Evolutionary conservation across 2,797 vertebrate genomes (phyloP).

Genomic region (Anabas testudineus): DNA sequence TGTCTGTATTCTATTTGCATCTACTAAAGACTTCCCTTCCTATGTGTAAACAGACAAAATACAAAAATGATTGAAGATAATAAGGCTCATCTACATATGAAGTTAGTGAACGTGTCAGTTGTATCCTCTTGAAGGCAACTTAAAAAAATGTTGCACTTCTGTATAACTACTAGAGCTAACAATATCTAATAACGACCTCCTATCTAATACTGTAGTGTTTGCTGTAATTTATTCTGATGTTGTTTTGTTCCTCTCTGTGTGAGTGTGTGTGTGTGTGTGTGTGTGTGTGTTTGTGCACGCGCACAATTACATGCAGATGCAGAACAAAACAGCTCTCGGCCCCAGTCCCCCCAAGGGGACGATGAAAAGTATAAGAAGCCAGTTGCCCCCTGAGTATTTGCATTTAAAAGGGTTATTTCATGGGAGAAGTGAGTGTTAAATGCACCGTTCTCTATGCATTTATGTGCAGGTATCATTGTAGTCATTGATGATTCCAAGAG

Average conservation of each 20-base stretch:
- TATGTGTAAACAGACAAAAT: not conserved
- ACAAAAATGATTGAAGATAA: conserved; percentile 13
- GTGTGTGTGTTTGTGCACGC: conserved; percentile 1
- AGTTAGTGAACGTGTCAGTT: conserved; percentile 32
- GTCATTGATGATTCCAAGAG: conserved; percentile 61
- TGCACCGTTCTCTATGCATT: conserved; percentile 56
- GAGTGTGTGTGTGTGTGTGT: conserved; percentile 22
- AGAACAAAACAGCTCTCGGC: conserved; percentile 51
- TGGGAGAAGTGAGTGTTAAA: conserved; percentile 57
- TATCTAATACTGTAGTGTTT: conserved; percentile 27
- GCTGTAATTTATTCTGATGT: conserved; percentile 50
- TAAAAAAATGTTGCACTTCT: conserved; percentile 26
- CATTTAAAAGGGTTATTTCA: conserved; percentile 78
- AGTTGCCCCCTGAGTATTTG: conserved; percentile 73
- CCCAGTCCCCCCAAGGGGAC: conserved; percentile 57
- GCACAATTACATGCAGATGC: conserved; percentile 70
- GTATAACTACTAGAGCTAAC: not conserved
- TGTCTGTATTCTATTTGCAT: not conserved
- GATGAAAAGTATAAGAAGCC: conserved; percentile 70
- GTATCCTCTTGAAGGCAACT: conserved; percentile 37
- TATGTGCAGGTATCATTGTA: conserved; percentile 58
- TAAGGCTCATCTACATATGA: conserved; percentile 28
- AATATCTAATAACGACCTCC: conserved; percentile 36
- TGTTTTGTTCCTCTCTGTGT: conserved; percentile 49
- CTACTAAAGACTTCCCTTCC: not conserved